These are phyloP conservation scores for Zygogramma bicolorata DNA, from an alignment of 2,888 invertebrate species.

Conservation along the genomic window DNA sequence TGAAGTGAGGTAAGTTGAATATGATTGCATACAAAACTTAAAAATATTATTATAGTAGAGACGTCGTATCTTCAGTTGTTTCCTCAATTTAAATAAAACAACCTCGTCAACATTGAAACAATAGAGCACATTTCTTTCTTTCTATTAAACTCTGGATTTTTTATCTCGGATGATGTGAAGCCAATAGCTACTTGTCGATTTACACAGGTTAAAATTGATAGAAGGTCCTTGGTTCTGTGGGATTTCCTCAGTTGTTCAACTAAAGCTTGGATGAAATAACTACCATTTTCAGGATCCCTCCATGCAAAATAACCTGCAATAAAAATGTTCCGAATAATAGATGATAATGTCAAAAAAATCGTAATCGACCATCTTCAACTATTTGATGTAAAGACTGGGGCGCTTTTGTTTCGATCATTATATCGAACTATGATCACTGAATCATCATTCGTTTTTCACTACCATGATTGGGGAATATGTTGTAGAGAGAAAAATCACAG, in stretches of 20 bases:
- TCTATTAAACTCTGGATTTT: constrained; percentile 65
- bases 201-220: constrained; percentile 74
- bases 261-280: constrained; percentile 81
- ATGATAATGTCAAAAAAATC: too few species aligned
- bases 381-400: too few species aligned
- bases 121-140: constrained; percentile 80
- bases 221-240: constrained; percentile 70
- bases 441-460: too few species aligned
- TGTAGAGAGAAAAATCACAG: too few species aligned
- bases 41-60: neutral
- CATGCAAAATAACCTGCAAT: constrained; percentile 75
- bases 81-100: constrained; percentile 66
- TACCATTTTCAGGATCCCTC: constrained; percentile 75
- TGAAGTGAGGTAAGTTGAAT: too few species aligned
- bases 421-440: neutral
- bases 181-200: constrained; percentile 75
- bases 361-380: too few species aligned
- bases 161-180: constrained; percentile 71
- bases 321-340: constrained; percentile 17
- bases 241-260: constrained; percentile 70
- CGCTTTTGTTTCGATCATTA: too few species aligned
- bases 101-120: constrained; percentile 75
- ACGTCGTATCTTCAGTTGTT: neutral
- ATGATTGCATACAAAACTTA: too few species aligned
- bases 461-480: too few species aligned